Base-by-base conservation (phyloP, 2,888 invertebrate genomes). In the Oxyteleia sp. region DNA sequence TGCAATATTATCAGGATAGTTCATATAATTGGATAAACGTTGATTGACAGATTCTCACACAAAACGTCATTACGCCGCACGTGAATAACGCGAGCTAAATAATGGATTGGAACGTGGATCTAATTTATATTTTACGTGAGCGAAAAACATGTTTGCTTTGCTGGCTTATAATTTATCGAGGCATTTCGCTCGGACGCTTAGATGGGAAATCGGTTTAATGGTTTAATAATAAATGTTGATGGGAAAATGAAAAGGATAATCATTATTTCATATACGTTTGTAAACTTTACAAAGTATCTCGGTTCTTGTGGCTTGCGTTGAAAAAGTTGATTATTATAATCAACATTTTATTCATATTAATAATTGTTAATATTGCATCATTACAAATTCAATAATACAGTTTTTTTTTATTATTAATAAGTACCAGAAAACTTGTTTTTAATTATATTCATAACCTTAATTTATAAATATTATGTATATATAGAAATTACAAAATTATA, bases 31-130 rank as follows among this genome's bases (percentile, higher is more conserved):
- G 74, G 63, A 55, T 81, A 74, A 74, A 74, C 47, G 55, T 13
- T 68, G 81, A 81, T 74, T 81, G 74, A 74, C 68, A 68, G 61
- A 74, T 59, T 81, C 74, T 81, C 74, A 68, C 81, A 63, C 68
- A 63, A 74, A 68, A 69, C 69, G 68, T 81, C 69, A 38, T 75
- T 75, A 81, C 10, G 23, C n/a, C 13, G 64, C 41, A 43, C 38
- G 64, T 35, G 51, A 80, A 59, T 53, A 71, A 71, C 51, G 23
- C 64, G 41, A 49, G 45, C 32, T 32, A 26, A 66, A 59, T 80
- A 69, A 66, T 66, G 35, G 8, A n/a, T 53, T 15, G 23, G 23
- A 47, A 29, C 26, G 26, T 26, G 26, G 29, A 72, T 80, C 72
- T 72, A 72, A 64, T 81, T 68, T 74, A 81, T 68, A 68, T 61